These are phyloP conservation scores for Dendrolimus pini DNA, from an alignment of 2,888 invertebrate species.

Conservation along the genomic window DNA sequence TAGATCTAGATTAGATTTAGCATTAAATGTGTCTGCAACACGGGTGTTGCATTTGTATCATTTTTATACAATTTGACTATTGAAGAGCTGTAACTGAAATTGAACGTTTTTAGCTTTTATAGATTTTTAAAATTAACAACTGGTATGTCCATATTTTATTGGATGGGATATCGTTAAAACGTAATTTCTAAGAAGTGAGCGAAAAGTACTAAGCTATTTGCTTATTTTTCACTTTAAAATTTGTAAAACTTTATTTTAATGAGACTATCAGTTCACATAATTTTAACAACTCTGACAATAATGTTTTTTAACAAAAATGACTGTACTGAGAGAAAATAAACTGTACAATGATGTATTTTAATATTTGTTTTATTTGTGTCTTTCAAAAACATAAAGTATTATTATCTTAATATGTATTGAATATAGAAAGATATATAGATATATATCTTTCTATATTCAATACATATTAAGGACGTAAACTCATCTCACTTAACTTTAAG, in stretches of 20 bases:
- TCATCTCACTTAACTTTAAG: background rate
- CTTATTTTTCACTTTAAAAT: constrained; percentile 2
- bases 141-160: constrained; percentile 15
- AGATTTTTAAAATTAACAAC: constrained; percentile 27
- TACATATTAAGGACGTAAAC: background rate
- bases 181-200: background rate
- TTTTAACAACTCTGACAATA: constrained; percentile 12
- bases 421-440: no score
- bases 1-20: constrained; percentile 37
- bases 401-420: no score
- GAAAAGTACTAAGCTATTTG: background rate
- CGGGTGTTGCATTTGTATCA: constrained; percentile 40
- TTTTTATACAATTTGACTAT: constrained; percentile 66
- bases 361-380: background rate
- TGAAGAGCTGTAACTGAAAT: constrained; percentile 41
- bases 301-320: constrained; percentile 27
- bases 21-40: constrained; percentile 32
- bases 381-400: background rate
- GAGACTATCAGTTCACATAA: background rate
- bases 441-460: no score
- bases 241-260: constrained; percentile 1
- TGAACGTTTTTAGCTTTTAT: constrained; percentile 39
- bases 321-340: constrained; percentile 59
- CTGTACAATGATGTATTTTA: constrained; percentile 14
- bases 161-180: background rate